Evolutionary conservation across 2,797 vertebrate genomes (phyloP).

Genomic region (Synaphobranchus kaupii): DNA sequence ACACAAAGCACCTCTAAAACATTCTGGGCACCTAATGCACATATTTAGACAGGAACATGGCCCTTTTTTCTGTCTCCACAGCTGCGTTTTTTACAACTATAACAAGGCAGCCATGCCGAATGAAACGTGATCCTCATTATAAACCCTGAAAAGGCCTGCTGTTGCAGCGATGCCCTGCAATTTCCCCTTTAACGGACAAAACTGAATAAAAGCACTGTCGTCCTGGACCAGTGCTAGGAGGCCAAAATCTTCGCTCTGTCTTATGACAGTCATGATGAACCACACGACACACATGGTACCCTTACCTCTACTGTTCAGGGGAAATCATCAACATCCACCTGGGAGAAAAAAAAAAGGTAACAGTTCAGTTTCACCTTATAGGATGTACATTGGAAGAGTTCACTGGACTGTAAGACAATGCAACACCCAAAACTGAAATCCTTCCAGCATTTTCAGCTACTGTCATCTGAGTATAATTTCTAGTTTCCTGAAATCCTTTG

Average conservation of each 20-base stretch:
- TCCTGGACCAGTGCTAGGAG: not conserved
- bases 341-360: constrained; percentile 47
- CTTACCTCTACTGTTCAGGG: constrained; percentile 57
- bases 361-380: not conserved
- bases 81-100: not conserved
- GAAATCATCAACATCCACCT: constrained; percentile 58
- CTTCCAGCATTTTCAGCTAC: not conserved
- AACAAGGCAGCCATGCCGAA: not conserved
- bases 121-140: not conserved
- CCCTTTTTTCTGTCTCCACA: not conserved
- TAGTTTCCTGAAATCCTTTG: not conserved
- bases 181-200: not conserved
- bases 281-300: not conserved
- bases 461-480: not conserved
- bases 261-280: constrained; percentile 9
- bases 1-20: not conserved
- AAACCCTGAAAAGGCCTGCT: not conserved
- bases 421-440: not conserved
- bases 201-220: not conserved
- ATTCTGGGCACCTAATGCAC: not conserved
- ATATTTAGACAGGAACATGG: not conserved
- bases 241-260: not conserved
- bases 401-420: not conserved
- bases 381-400: not conserved
- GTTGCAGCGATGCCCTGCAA: not conserved